phyloP scores from a whole-genome alignment of 2,888 invertebrate genomes.

The Eristalis intricaria region DNA sequence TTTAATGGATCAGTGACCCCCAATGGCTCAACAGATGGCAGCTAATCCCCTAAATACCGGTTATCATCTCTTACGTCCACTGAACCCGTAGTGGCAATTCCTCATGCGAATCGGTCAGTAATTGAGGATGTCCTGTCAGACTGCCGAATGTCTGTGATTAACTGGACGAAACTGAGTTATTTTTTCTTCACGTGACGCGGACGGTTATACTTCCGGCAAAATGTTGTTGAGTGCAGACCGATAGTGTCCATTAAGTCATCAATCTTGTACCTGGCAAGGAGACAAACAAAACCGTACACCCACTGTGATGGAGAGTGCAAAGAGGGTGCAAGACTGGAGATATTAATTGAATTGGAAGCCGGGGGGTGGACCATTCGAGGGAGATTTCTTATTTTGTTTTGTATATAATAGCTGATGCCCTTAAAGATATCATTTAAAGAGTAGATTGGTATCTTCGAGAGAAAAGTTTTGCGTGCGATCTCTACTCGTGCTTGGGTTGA shows the following conservation, averaged over 20 bases:
- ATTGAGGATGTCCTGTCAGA: neutral
- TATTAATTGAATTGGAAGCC: neutral
- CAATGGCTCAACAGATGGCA: neutral
- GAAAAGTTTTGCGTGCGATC: too few species aligned
- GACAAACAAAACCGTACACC: neutral
- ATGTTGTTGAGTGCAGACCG: neutral
- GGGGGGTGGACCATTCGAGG: too few species aligned
- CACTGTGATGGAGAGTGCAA: neutral
- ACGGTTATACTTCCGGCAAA: neutral
- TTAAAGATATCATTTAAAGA: too few species aligned
- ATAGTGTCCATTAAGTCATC: neutral
- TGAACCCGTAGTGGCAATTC: neutral
- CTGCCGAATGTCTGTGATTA: neutral
- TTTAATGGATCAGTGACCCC: neutral
- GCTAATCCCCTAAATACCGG: slow-evolving; percentile 33
- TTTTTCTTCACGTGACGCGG: neutral
- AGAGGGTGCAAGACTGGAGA: neutral
- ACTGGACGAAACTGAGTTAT: neutral
- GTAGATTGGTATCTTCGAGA: too few species aligned
- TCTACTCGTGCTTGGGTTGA: too few species aligned
- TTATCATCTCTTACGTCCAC: neutral
- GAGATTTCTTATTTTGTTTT: too few species aligned
- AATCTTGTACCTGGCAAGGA: neutral
- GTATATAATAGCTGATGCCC: too few species aligned
- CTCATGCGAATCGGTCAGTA: neutral